phyloP scores from a whole-genome alignment of 2,113 vertebrate genomes.

The Platichthys stellatus region DNA sequence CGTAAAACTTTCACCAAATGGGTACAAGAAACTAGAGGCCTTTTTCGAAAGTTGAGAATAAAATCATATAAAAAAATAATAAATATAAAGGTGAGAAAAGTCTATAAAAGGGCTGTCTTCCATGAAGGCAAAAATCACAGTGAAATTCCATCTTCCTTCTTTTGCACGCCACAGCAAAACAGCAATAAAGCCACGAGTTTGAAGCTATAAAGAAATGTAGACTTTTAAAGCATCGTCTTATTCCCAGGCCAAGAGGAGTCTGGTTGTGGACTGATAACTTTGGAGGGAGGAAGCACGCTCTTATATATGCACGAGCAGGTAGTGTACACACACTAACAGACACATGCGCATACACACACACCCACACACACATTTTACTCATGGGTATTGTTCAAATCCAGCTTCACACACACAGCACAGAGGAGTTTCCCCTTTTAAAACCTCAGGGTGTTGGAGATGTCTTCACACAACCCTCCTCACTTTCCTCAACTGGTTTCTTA shows the following conservation, averaged over 20 bases:
- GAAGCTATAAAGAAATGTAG: conserved; percentile 58
- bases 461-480: conserved; percentile 42
- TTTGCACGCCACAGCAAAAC: conserved; percentile 60
- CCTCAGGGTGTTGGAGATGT: conserved; percentile 47
- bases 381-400: conserved; percentile 32
- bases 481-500: conserved; percentile 47
- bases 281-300: conserved; percentile 28
- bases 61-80: conserved; percentile 53
- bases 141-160: conserved; percentile 45
- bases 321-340: not conserved
- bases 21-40: not conserved
- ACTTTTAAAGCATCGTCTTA: conserved; percentile 62
- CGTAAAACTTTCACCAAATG: conserved; percentile 23
- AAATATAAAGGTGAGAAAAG: conserved; percentile 38
- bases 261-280: conserved; percentile 69
- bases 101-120: conserved; percentile 46
- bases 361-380: conserved; percentile 24
- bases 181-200: conserved; percentile 62
- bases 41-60: conserved; percentile 32
- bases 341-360: conserved; percentile 3
- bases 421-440: conserved; percentile 49
- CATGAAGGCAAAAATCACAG: conserved; percentile 44
- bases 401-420: conserved; percentile 6
- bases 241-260: conserved; percentile 57
- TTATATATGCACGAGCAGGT: conserved; percentile 18